Evolutionary conservation across 2,113 vertebrate genomes (phyloP).

Genomic region (Hippoglossus stenolepis): DNA sequence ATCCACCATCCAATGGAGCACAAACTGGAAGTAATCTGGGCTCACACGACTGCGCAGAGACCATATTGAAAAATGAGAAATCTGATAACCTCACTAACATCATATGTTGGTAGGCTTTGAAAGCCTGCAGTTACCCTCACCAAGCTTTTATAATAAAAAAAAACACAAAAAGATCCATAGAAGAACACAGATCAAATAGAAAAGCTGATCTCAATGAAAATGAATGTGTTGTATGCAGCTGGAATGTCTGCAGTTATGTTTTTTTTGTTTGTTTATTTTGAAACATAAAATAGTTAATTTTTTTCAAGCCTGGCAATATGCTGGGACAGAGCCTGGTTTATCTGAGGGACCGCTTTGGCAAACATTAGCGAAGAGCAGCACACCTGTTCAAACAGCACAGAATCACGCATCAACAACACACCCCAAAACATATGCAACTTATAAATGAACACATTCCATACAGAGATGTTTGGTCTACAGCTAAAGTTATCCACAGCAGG

Average conservation of each 20-base stretch:
- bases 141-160: constrained; percentile 9
- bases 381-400: too few relatives aligned
- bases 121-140: constrained; percentile 7
- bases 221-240: constrained; percentile 6
- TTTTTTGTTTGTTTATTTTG: not conserved
- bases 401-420: not conserved
- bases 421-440: not conserved
- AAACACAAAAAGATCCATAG: not conserved
- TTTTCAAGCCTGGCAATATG: constrained; percentile 5
- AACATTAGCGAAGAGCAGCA: too few relatives aligned
- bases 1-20: constrained; percentile 14
- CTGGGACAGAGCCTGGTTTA: constrained; percentile 9
- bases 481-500: not conserved
- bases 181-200: constrained; percentile 4
- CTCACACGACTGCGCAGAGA: not conserved
- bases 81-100: constrained; percentile 3
- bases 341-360: too few relatives aligned
- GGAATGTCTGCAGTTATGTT: not conserved
- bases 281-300: not conserved
- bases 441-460: not conserved
- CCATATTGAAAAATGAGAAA: not conserved
- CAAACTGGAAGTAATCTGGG: constrained; percentile 18
- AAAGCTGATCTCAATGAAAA: not conserved
- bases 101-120: constrained; percentile 1
- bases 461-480: not conserved